Percentiles rank a stretch among this genome's conserved stretches.
Evolutionary conservation across 2,113 vertebrate species (phyloP).

Genomic region (Fulica atra): DNA sequence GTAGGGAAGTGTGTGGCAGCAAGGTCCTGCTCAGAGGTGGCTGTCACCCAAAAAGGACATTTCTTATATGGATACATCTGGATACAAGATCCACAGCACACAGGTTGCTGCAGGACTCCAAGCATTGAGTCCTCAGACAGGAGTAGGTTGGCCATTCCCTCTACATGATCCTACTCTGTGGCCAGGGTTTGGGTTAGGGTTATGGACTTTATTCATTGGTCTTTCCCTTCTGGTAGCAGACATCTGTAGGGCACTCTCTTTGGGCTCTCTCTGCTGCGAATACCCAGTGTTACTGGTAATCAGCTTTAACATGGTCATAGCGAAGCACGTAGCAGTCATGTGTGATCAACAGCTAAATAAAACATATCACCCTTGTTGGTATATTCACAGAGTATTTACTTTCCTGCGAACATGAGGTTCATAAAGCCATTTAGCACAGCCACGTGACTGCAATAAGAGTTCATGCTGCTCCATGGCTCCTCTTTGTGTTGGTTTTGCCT

Average conservation of each 20-base stretch:
- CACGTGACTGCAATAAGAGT: neutral
- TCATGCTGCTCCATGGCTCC: neutral
- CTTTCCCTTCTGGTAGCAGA: neutral
- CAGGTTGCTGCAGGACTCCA: neutral
- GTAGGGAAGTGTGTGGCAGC: accelerated
- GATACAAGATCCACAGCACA: neutral
- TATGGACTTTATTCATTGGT: neutral
- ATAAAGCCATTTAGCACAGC: neutral
- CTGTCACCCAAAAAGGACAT: neutral
- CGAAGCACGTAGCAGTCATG: neutral
- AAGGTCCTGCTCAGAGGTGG: neutral
- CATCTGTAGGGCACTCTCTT: neutral
- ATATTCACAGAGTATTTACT: neutral
- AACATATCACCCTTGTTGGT: neutral
- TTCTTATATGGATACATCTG: accelerated
- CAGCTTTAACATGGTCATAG: neutral
- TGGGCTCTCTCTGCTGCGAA: accelerated
- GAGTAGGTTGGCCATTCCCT: neutral
- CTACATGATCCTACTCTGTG: neutral
- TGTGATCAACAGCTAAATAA: neutral
- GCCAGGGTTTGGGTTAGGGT: neutral
- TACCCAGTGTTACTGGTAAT: neutral
- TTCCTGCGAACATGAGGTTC: neutral
- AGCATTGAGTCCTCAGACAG: accelerated
- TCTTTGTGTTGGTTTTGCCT: neutral